A percentile compares a stretch with the other conserved stretches of the same genome.
These are phyloP conservation scores for Diabrotica virgifera DNA, from an alignment of 1,140 invertebrate genomes.

Conservation along the genomic window DNA sequence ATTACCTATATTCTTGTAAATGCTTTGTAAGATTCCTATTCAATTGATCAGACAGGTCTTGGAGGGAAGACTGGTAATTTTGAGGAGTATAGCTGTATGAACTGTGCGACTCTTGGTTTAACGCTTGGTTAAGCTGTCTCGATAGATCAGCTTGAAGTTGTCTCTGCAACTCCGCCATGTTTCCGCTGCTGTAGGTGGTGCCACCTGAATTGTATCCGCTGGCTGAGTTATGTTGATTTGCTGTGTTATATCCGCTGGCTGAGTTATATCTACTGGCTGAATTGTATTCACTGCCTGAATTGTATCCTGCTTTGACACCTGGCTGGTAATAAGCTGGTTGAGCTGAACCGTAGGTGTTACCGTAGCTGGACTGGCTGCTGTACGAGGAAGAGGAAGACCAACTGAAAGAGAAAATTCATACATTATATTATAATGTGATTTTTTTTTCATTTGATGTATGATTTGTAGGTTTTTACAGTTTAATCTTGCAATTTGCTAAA, in stretches of 20 bases:
- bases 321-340: neutral
- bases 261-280: neutral
- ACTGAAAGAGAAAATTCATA: neutral
- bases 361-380: slow-evolving; percentile 10
- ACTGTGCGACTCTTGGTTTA: slow-evolving; percentile 28
- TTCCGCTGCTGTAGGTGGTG: slow-evolving; percentile 15
- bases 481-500: too few species aligned
- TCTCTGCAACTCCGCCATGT: slow-evolving; percentile 26
- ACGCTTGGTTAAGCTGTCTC: slow-evolving; percentile 34
- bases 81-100: slow-evolving; percentile 19
- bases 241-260: slow-evolving; percentile 1
- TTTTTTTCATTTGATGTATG: neutral
- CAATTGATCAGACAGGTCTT: slow-evolving; percentile 36
- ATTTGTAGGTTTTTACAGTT: too few species aligned
- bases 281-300: neutral
- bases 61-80: slow-evolving; percentile 28
- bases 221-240: too few species aligned
- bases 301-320: neutral
- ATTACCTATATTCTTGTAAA: slow-evolving; percentile 26
- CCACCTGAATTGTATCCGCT: slow-evolving; percentile 1
- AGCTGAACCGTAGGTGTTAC: slow-evolving; percentile 4
- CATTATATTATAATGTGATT: neutral
- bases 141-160: slow-evolving; percentile 37
- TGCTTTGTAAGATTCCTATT: slow-evolving; percentile 39
- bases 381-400: slow-evolving; percentile 8